phyloP scores from a whole-genome alignment of 2,797 vertebrate genomes.

The Rhadinocentrus ornatus region DNA sequence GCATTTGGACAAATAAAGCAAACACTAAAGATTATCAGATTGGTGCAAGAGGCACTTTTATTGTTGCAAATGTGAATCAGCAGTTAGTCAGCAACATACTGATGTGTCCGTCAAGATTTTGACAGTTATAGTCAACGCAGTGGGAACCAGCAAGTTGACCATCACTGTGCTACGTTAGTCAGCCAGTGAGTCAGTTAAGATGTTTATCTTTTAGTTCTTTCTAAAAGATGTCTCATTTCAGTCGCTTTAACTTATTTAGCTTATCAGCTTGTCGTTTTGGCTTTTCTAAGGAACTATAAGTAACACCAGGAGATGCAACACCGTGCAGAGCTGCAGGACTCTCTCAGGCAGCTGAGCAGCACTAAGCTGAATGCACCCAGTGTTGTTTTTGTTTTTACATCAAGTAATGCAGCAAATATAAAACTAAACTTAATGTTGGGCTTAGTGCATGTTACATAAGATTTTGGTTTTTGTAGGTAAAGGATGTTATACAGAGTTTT shows the following conservation, averaged over 20 bases:
- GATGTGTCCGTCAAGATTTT: not conserved
- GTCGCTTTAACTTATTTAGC: not conserved
- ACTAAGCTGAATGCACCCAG: too few species aligned
- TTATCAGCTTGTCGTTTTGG: too few species aligned
- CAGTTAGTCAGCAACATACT: not conserved
- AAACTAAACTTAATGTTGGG: too few species aligned
- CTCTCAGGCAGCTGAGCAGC: too few species aligned
- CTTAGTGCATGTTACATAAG: too few species aligned
- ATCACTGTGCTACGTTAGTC: not conserved
- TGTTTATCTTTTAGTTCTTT: not conserved
- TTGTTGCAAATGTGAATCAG: not conserved
- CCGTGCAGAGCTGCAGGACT: not conserved
- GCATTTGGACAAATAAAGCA: too few species aligned
- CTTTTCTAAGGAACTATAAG: too few species aligned
- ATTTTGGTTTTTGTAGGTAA: too few species aligned
- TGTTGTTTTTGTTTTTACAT: too few species aligned
- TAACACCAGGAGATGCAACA: not conserved
- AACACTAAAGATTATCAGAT: not conserved
- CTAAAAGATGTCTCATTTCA: not conserved
- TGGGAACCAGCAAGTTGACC: not conserved
- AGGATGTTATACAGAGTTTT: too few species aligned
- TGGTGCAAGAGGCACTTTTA: not conserved
- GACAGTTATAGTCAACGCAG: not conserved
- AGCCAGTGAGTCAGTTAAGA: not conserved
- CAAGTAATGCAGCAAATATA: too few species aligned